Conservation (phyloP, 2,888 invertebrate species). For the Siphlonurus alternatus region DNA sequence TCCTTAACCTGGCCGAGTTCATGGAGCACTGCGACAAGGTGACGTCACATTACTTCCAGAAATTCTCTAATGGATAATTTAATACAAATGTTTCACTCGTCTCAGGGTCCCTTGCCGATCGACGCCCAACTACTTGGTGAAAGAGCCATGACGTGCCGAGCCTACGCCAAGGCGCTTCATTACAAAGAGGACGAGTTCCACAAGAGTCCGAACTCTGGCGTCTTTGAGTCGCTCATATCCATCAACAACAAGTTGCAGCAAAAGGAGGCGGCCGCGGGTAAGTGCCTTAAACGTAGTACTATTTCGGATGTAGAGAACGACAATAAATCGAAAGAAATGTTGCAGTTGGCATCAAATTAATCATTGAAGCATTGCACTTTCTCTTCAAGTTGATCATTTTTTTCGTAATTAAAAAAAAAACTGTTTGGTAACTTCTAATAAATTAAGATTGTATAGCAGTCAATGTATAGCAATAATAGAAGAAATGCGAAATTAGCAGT, state of each 20-base stretch:
- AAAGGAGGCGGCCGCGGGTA: constrained; percentile 91
- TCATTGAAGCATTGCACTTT: neutral
- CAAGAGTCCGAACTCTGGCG: constrained; percentile 60
- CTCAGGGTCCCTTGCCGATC: constrained; percentile 72
- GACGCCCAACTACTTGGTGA: constrained; percentile 76
- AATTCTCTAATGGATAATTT: neutral
- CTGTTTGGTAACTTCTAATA: too few species aligned
- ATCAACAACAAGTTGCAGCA: constrained; percentile 98
- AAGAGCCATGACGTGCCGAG: constrained; percentile 83
- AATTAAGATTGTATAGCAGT: too few species aligned
- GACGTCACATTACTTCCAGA: neutral
- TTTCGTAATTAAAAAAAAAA: neutral
- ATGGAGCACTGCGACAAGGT: constrained; percentile 95
- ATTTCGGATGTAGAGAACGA: neutral
- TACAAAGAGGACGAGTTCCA: constrained; percentile 92
- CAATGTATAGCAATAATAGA: too few species aligned
- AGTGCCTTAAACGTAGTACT: constrained; percentile 1
- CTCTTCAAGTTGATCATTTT: neutral
- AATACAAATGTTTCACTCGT: neutral
- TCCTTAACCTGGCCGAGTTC: constrained; percentile 94
- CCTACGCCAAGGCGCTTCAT: constrained; percentile 68
- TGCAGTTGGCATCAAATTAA: too few species aligned
- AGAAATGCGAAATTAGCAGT: too few species aligned
- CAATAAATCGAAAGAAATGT: neutral
- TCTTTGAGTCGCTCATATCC: constrained; percentile 83